phyloP scores from a whole-genome alignment of 2,113 vertebrate species.

The Halcyon senegalensis region DNA sequence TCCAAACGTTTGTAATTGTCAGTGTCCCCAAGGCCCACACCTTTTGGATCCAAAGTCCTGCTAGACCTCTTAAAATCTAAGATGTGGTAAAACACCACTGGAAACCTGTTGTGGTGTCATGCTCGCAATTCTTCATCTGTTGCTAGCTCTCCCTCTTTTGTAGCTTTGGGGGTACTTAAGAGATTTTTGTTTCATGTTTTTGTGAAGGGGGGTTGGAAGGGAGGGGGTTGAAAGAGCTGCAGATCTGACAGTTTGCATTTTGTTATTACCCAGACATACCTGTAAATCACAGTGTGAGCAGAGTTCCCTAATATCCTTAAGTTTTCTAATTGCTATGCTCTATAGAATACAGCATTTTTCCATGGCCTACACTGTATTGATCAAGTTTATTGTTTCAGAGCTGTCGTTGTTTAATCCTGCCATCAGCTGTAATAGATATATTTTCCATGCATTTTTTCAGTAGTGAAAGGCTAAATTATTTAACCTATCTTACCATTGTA shows the following conservation, averaged over 20 bases:
- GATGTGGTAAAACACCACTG: not conserved
- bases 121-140: not conserved
- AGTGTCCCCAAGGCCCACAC: not conserved
- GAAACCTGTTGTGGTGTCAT: not conserved
- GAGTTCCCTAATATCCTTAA: not conserved
- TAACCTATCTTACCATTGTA: not conserved
- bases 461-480: not conserved
- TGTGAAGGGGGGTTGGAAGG: rapidly evolving
- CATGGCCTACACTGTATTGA: not conserved
- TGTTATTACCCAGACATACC: not conserved
- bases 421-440: not conserved
- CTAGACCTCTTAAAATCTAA: not conserved
- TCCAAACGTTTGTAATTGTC: not conserved
- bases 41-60: not conserved
- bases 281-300: not conserved
- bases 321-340: not conserved
- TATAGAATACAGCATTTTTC: not conserved
- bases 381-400: not conserved
- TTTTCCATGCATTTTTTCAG: not conserved
- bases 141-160: not conserved
- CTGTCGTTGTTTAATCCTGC: not conserved
- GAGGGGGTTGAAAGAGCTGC: not conserved
- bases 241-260: not conserved
- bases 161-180: not conserved
- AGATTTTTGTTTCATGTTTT: not conserved